These are phyloP conservation scores for Solenopsis fugax DNA, from an alignment of 1,140 invertebrate genomes.

Conservation along the genomic window DNA sequence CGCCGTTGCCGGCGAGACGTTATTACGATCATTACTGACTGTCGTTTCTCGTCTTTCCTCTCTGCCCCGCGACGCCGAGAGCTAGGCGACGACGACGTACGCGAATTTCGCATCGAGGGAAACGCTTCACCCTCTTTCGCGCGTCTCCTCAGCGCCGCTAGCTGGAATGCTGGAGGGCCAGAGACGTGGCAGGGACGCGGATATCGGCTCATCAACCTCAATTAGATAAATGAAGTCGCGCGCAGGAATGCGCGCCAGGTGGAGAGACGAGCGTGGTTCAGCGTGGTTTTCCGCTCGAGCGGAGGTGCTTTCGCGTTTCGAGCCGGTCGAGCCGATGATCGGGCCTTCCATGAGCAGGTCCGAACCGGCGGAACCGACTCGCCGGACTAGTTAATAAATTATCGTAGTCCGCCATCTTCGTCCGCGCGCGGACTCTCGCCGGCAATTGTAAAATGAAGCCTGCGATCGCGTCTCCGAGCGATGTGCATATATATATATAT, in stretches of 20 bases:
- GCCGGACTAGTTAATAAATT: slow-evolving; percentile 86
- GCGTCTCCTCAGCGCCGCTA: background rate
- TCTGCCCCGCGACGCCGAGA: background rate
- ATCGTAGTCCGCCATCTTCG: slow-evolving; percentile 82
- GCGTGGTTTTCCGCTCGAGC: slow-evolving; percentile 38
- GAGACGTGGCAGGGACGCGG: background rate
- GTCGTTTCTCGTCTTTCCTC: slow-evolving; percentile 6
- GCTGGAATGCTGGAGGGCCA: background rate
- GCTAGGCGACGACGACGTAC: too few relatives aligned
- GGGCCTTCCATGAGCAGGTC: slow-evolving; percentile 74
- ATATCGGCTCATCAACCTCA: slow-evolving; percentile 19
- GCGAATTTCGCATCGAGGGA: background rate
- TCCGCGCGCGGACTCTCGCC: slow-evolving; percentile 60
- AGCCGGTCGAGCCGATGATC: slow-evolving; percentile 19
- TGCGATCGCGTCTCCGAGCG: background rate
- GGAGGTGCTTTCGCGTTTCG: slow-evolving; percentile 42
- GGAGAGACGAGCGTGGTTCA: slow-evolving; percentile 11
- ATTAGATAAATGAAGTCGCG: slow-evolving; percentile 49
- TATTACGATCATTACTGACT: slow-evolving; percentile 51
- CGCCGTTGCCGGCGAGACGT: slow-evolving; percentile 26
- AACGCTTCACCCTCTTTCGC: background rate
- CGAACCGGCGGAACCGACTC: slow-evolving; percentile 69
- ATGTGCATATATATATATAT: background rate
- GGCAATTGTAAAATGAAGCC: slow-evolving; percentile 58
- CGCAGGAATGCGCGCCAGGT: slow-evolving; percentile 4